Evolutionary conservation across 2,888 invertebrate genomes (phyloP).

Genomic region (Molorchus minor): DNA sequence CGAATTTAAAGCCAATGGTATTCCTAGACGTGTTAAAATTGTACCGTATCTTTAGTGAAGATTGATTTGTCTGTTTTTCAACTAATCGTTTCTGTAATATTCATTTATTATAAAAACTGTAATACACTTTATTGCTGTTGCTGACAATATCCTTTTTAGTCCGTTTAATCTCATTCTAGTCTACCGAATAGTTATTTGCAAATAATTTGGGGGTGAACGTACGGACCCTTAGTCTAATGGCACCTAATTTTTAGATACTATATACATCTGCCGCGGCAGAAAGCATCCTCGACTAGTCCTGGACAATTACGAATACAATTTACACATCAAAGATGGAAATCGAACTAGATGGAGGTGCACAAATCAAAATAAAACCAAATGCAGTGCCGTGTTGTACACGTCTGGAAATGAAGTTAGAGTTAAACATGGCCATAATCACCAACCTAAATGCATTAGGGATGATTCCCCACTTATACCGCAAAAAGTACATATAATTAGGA

Average conservation of each 20-base stretch:
- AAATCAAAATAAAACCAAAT: conserved; percentile 38
- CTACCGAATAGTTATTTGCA: too few relatives aligned
- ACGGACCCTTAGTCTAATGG: too few relatives aligned
- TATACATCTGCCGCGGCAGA: conserved; percentile 35
- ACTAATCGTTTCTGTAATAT: too few relatives aligned
- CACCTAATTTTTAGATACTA: conserved; percentile 5
- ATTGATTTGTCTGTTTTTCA: not conserved
- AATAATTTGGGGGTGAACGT: too few relatives aligned
- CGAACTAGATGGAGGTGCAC: conserved; percentile 46
- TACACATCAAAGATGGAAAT: conserved; percentile 36
- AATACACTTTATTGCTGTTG: too few relatives aligned
- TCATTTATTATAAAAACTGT: too few relatives aligned
- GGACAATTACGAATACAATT: conserved; percentile 41
- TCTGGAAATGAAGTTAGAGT: conserved; percentile 41
- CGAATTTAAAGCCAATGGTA: conserved; percentile 5
- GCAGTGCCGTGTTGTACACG: conserved; percentile 41
- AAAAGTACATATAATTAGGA: conserved; percentile 32
- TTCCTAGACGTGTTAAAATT: conserved; percentile 25
- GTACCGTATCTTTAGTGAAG: conserved; percentile 1
- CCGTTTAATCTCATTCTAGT: too few relatives aligned
- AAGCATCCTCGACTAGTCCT: conserved; percentile 47
- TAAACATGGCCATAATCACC: conserved; percentile 44
- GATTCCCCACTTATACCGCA: conserved; percentile 29
- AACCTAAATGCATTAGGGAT: conserved; percentile 26
- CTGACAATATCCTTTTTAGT: too few relatives aligned